Evolutionary conservation across 2,113 vertebrate species (phyloP).

Genomic region (Eulemur rufifrons): DNA sequence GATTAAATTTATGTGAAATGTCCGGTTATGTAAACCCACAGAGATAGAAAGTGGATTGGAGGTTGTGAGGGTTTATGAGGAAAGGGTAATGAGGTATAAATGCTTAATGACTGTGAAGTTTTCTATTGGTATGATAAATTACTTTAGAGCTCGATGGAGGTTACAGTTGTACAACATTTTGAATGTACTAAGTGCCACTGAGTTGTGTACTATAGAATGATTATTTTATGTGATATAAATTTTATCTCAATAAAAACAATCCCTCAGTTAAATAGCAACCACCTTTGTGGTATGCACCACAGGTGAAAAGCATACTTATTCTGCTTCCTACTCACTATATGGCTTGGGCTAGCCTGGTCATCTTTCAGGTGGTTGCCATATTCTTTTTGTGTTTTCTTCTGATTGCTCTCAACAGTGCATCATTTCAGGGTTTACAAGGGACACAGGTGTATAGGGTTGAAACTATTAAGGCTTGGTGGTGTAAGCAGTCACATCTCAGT

Average conservation of each 20-base stretch:
- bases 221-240: background rate
- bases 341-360: background rate
- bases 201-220: background rate
- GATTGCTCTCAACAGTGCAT: background rate
- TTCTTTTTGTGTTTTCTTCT: background rate
- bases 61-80: background rate
- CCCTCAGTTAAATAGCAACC: background rate
- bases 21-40: background rate
- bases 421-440: background rate
- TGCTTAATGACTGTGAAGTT: background rate
- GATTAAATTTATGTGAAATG: background rate
- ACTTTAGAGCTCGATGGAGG: background rate
- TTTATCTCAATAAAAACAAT: background rate
- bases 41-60: background rate
- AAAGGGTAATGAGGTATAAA: background rate
- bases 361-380: background rate
- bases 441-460: background rate
- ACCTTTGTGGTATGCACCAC: background rate
- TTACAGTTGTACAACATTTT: background rate
- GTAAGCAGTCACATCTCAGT: background rate
- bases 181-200: background rate
- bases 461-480: background rate
- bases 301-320: background rate
- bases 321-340: background rate
- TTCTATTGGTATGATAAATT: background rate